Base-by-base conservation (phyloP, 2,888 invertebrate genomes). In the Hypena proboscidalis region DNA sequence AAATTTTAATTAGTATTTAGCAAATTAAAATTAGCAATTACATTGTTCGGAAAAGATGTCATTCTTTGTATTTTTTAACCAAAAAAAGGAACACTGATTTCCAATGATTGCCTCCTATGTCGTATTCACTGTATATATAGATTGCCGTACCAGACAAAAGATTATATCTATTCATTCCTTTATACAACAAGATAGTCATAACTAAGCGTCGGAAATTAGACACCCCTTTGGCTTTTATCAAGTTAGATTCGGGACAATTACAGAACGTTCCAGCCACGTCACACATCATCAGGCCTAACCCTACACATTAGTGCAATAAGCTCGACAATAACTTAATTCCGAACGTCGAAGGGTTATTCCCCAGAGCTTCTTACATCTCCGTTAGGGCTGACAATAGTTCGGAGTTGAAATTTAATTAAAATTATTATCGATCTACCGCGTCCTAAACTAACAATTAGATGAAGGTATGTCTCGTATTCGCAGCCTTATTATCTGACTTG, bases 311-410 rank as follows among this genome's bases (percentile, higher is more conserved):
- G 84, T 80, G 85, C 85, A 83, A 80, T 86, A 86, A 88, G 86
- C 89, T 86, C 76, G 83, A 87, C 88, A 85, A 89, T 90, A 90
- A 90, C 90, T 90, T 86, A 88, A 90, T 90, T 90, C 81, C 60
- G 67, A 72, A 74, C 81, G 74, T 76, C 78, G 83, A 73, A 80
- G 86, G 84, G 85, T 70, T 77, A 79, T 74, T 80, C 87, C 84
- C 63, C 77, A 66, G 64, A 61, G 77, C 67, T 70, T 67, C 71
- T 70, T 65, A 70, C 77, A 61, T 65, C 74, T 77, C 61, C 55
- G 48, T 62, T 51, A 73, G 77, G 77, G 78, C 75, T 81, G 83
- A 85, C 85, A 85, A 79, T 68, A 60, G 61, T 62, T 53, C 39
- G 43, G 50, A 74, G 71, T 79, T 74, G 84, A 85, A 45, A 86